Percentiles rank a stretch among this genome's conserved stretches.
Conservation (phyloP, 92 coral and sea anemone genomes). For the Galaxea fascicularis region DNA sequence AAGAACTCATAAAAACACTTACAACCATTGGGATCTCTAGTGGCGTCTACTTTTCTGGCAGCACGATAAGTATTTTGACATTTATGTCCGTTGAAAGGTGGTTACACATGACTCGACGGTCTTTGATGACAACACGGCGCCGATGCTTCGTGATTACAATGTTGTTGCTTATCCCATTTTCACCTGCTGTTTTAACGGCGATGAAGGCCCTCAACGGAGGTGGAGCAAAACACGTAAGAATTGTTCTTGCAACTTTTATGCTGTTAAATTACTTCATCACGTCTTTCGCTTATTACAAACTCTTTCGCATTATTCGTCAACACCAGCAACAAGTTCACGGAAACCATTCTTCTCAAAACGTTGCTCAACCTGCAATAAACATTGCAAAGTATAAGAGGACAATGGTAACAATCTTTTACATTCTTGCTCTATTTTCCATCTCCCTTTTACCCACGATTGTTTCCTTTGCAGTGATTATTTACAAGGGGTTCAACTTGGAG, state of each 20-base stretch:
- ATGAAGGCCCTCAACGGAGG: background rate
- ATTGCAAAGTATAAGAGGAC: background rate
- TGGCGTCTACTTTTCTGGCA: background rate
- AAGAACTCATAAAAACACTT: no score
- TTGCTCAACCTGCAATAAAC: slow-evolving; percentile 15
- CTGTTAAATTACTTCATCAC: background rate
- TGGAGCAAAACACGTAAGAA: background rate
- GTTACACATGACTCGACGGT: slow-evolving; percentile 1
- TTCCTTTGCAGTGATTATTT: background rate
- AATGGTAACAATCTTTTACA: background rate
- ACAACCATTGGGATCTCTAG: background rate
- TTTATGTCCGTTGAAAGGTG: slow-evolving; percentile 14
- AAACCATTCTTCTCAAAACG: background rate
- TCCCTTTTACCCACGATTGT: background rate
- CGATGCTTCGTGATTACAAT: background rate
- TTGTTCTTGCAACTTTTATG: background rate
- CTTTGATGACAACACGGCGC: background rate
- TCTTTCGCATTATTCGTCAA: slow-evolving; percentile 11
- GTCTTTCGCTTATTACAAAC: background rate
- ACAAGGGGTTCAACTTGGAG: background rate
- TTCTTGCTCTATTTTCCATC: background rate
- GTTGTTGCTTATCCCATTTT: background rate
- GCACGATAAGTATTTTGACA: background rate
- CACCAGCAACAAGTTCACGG: slow-evolving; percentile 21
- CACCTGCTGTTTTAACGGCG: background rate